Base-by-base conservation (phyloP, 2,888 invertebrate genomes). In the Pediacus dermestoides region DNA sequence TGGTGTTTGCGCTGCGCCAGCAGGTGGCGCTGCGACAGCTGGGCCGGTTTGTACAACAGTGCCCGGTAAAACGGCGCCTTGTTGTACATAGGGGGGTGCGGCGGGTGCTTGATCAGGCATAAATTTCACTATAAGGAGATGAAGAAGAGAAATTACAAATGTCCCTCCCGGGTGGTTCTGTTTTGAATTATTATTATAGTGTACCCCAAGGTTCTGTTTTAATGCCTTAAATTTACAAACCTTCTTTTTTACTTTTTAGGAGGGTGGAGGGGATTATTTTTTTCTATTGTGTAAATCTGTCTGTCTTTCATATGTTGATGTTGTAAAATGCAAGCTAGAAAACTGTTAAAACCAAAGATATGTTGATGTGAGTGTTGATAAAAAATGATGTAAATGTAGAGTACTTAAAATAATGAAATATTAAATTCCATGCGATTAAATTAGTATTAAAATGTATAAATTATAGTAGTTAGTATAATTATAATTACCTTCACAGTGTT, bases 101-200 rank as follows among this genome's bases (percentile, higher is more conserved):
- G 46, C 42, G 30, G 51, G 45, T 10, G 55, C 43, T 16, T 46
- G 42, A 13, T 58, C 57, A 34, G 60, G 60, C 60, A 60, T 60
- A 45, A 60, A 60, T 54, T 54, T 60, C 60, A 60, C 60, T 60
- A n/a, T n/a, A 48, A 46, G 51, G 38, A 42, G 34, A 18, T 15
- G 8, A 30, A 41, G 34, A 39, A 27, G 34, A 11, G 9, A 23
- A 23, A 7, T 9, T 10, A 23, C 23, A 23, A n/a, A 7, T 3
- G 8, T n/a, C n/a, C n/a, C n/a, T n/a, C n/a, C n/a, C n/a, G n/a
- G n/a, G n/a, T n/a, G n/a, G n/a, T n/a, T n/a, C n/a, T n/a, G n/a
- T n/a, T n/a, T n/a, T n/a, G n/a, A n/a, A n/a, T n/a, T n/a, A n/a
- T n/a, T n/a, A n/a, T n/a, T n/a, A n/a, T n/a, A n/a, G n/a, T n/a